These are phyloP conservation scores for Lottia scabra DNA, from an alignment of 2,888 invertebrate genomes.

Conservation along the genomic window DNA sequence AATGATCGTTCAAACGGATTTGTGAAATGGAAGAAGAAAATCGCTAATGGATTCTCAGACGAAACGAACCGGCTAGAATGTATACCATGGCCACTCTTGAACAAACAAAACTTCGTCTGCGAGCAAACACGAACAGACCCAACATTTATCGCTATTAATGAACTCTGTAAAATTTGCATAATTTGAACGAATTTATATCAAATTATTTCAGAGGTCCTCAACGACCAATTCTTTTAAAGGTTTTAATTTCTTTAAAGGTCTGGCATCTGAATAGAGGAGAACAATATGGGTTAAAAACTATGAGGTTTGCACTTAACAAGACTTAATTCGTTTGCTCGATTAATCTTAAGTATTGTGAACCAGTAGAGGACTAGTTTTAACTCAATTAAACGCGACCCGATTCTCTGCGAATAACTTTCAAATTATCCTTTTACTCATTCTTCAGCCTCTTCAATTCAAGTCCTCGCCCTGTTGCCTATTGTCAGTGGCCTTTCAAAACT, in stretches of 20 bases:
- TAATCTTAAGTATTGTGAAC: conserved; percentile 8
- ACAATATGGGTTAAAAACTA: conserved; percentile 4
- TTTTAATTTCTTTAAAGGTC: conserved; percentile 17
- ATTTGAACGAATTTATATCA: conserved; percentile 21
- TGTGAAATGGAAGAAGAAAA: not conserved
- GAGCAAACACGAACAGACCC: conserved; percentile 13
- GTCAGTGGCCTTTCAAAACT: conserved; percentile 3
- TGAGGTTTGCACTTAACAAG: conserved; percentile 13
- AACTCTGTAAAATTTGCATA: conserved; percentile 25
- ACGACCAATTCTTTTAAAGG: conserved; percentile 16
- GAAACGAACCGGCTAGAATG: not conserved
- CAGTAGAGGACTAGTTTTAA: conserved; percentile 18
- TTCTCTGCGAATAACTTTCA: conserved; percentile 16
- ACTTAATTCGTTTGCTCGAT: conserved; percentile 25
- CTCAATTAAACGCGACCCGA: conserved; percentile 16
- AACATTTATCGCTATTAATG: not conserved
- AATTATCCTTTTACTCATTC: conserved; percentile 20
- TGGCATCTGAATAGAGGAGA: not conserved
- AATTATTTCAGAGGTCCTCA: conserved; percentile 22
- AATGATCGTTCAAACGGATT: conserved; percentile 1
- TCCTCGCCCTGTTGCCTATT: conserved; percentile 9
- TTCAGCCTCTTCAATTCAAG: conserved; percentile 9
- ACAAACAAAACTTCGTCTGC: conserved; percentile 12
- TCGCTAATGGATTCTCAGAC: conserved; percentile 6
- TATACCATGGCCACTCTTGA: not conserved